Evolutionary conservation across 92 coral and sea anemone genomes (phyloP).

Genomic region (Micromussa lordhowensis): DNA sequence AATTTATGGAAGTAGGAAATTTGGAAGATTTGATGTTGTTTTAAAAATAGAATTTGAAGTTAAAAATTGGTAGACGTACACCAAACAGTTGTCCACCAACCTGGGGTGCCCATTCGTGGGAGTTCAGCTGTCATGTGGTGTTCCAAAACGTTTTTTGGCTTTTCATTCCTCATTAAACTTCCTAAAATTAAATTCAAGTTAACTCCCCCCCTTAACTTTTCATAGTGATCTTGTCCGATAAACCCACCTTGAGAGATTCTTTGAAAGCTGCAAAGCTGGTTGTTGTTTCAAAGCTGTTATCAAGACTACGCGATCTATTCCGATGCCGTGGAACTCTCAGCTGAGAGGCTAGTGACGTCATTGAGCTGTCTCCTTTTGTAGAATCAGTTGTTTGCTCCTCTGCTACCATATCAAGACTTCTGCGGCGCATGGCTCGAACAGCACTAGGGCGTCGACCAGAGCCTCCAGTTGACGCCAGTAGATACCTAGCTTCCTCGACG

Average conservation of each 20-base stretch:
- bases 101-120: too few relatives aligned
- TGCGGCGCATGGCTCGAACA: conserved; percentile 36
- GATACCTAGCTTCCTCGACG: conserved; percentile 47
- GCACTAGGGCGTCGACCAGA: conserved; percentile 46
- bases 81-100: too few relatives aligned
- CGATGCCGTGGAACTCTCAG: conserved; percentile 54
- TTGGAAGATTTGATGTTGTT: too few relatives aligned
- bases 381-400: conserved; percentile 52
- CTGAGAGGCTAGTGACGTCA: conserved; percentile 11
- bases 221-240: not conserved
- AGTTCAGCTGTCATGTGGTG: too few relatives aligned
- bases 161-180: too few relatives aligned
- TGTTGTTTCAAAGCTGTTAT: conserved; percentile 45
- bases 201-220: too few relatives aligned
- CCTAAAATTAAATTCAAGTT: too few relatives aligned
- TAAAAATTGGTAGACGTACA: too few relatives aligned
- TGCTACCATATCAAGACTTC: conserved; percentile 60
- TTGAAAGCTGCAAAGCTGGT: conserved; percentile 41
- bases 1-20: too few relatives aligned
- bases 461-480: conserved; percentile 57
- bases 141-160: too few relatives aligned
- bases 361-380: not conserved
- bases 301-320: conserved; percentile 66
- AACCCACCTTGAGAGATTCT: conserved; percentile 31
- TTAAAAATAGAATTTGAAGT: too few relatives aligned